phyloP scores from a whole-genome alignment of 37 sponge, comb jelly and placozoan species.

The Trichoplax adhaerens region DNA sequence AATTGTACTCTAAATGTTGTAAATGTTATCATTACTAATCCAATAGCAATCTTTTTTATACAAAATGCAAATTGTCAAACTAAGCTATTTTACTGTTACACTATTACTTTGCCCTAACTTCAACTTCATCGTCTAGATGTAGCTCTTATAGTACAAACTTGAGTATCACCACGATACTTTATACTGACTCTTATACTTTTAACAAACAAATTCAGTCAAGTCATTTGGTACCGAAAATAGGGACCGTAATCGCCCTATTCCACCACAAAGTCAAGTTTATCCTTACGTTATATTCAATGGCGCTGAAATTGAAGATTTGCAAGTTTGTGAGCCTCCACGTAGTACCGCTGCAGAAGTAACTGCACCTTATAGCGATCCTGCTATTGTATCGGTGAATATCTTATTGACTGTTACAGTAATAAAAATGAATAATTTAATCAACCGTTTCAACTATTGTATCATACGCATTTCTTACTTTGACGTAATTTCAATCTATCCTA shows the following conservation, averaged over 20 bases:
- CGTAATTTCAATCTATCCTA: not conserved
- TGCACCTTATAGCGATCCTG: constrained; percentile 46
- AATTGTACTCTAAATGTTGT: too few species aligned
- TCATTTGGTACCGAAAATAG: constrained; percentile 89
- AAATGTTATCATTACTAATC: too few species aligned
- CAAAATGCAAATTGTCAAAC: too few species aligned
- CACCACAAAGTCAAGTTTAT: constrained; percentile 51
- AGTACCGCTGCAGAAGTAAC: constrained; percentile 10
- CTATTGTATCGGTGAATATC: constrained; percentile 56
- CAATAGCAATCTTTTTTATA: too few species aligned
- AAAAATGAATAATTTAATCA: not conserved
- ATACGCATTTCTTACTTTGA: not conserved
- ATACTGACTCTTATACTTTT: too few species aligned
- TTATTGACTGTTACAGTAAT: not conserved
- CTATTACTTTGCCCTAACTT: too few species aligned
- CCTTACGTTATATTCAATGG: constrained; percentile 91
- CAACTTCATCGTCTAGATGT: too few species aligned
- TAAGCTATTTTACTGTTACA: too few species aligned
- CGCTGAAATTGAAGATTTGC: constrained; percentile 87
- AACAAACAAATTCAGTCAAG: constrained; percentile 22
- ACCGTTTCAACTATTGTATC: not conserved
- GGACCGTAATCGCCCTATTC: constrained; percentile 43
- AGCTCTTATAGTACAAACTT: too few species aligned
- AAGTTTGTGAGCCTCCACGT: constrained; percentile 23
- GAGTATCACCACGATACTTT: too few species aligned